phyloP scores from a whole-genome alignment of 2,888 invertebrate species.

The Tribolium freemani region DNA sequence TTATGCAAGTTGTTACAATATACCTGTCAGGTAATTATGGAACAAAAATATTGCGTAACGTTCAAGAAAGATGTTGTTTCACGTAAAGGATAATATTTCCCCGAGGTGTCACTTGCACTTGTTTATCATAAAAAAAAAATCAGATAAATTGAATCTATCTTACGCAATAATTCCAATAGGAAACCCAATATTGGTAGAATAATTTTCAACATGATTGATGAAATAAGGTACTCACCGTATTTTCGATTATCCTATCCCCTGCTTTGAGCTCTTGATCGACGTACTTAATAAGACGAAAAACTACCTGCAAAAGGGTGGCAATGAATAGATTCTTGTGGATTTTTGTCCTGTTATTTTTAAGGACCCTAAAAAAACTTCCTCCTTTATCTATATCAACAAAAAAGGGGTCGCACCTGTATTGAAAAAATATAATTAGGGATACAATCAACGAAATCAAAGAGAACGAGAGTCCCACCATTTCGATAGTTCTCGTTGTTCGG shows the following conservation, averaged over 20 bases:
- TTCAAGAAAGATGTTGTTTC: not conserved
- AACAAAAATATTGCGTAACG: not conserved
- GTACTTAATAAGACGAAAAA: constrained; percentile 80
- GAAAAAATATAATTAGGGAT: constrained; percentile 85
- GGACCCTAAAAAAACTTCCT: constrained; percentile 70
- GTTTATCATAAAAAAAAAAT: constrained; percentile 11
- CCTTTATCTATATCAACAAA: not conserved
- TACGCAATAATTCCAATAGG: constrained; percentile 1
- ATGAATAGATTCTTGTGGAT: constrained; percentile 89
- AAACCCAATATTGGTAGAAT: not conserved
- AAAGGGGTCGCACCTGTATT: constrained; percentile 77
- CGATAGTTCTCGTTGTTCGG: constrained; percentile 80
- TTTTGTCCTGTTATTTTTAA: constrained; percentile 86
- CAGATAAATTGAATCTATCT: not conserved
- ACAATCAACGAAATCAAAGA: constrained; percentile 82
- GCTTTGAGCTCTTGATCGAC: constrained; percentile 75
- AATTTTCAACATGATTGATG: constrained; percentile 5
- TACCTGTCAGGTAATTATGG: not conserved
- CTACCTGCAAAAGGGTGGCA: constrained; percentile 84
- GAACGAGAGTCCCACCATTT: constrained; percentile 84
- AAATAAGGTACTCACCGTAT: constrained; percentile 69
- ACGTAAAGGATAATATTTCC: not conserved
- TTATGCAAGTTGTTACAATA: not conserved
- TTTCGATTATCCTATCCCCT: constrained; percentile 71
- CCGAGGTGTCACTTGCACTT: constrained; percentile 11